Evolutionary conservation across 2,113 vertebrate species (phyloP).

Genomic region (Lampris incognitus): DNA sequence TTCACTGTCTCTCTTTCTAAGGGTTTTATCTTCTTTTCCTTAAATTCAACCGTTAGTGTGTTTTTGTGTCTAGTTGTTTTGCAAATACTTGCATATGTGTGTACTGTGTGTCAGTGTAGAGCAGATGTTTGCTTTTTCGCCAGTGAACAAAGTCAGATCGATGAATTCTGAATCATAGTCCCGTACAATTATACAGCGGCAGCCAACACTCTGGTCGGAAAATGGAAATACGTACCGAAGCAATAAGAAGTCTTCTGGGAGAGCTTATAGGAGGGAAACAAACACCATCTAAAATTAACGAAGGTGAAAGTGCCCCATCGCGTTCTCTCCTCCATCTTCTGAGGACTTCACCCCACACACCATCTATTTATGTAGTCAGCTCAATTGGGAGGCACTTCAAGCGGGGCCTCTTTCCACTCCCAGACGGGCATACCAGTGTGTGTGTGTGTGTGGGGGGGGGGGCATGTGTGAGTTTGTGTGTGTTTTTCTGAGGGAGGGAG

Average conservation of each 20-base stretch:
- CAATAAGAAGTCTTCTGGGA: conserved; percentile 55
- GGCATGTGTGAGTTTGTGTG: conserved; percentile 16
- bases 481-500: conserved; percentile 22
- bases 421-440: conserved; percentile 58
- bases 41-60: conserved; percentile 4
- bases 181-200: conserved; percentile 41
- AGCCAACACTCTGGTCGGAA: conserved; percentile 37
- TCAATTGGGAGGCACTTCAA: conserved; percentile 72
- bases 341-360: conserved; percentile 24
- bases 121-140: conserved; percentile 28
- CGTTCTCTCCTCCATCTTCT: conserved; percentile 52
- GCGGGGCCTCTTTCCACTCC: conserved; percentile 60
- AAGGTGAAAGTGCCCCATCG: conserved; percentile 59
- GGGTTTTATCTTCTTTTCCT: conserved; percentile 24
- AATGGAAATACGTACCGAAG: conserved; percentile 45
- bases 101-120: conserved; percentile 7
- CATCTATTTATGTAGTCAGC: conserved; percentile 64
- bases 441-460: conserved; percentile 30
- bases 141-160: conserved; percentile 39
- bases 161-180: conserved; percentile 37
- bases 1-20: conserved; percentile 1
- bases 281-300: conserved; percentile 71
- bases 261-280: conserved; percentile 54
- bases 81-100: conserved; percentile 3
- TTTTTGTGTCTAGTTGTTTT: not conserved